Base-by-base conservation (phyloP, 2,113 vertebrate species). In the Oreochromis spilurus region DNA sequence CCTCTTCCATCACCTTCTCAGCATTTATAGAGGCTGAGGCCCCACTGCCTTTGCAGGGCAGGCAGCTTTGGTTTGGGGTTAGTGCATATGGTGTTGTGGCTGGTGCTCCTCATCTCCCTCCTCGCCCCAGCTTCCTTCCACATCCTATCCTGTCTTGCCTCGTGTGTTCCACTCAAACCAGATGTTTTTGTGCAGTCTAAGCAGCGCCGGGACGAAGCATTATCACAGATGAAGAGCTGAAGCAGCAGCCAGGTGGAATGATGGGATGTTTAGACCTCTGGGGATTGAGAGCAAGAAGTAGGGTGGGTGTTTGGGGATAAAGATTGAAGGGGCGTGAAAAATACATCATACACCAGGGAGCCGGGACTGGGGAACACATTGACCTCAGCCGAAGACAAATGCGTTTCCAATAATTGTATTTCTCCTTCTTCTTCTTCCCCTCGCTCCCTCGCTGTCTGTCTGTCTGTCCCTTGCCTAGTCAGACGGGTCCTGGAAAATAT, bases 401-500 rank as follows among this genome's bases (percentile, higher is more conserved):
- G 65, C 84, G 12, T 81, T 81, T 57, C 58, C 55, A 36, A 88
- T 89, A 53, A 88, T 89, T 93, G 72, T 85, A 54, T 43, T 81
- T 43, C 62, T 93, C 75, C 45, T 40, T n/a, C 83, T 85, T 34
- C 83, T 84, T 40, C 9, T 36, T 8, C 5, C 19, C 29, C 16
- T 81, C 54, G 29, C 12, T 43, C 40, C 52, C 40, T 82, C 12
- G 5, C 78, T 31, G 14, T 81, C 55, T 48, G 38, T 24, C 34
- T 58, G 65, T 85, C 89, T 62, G 87, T 87, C 82, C 67, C 86
- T 90, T 11, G 54, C 60, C 70, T 60, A 24, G 83, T 91, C 82
- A 60, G 54, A 90, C 57, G 53, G 89, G 84, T 90, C 91, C 86
- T 93, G 91, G 88, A 95, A 94, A 95, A 95, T 95, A 94, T 96